Conservation (phyloP, 2,797 vertebrate species). For the Cirrhinus molitorella region DNA sequence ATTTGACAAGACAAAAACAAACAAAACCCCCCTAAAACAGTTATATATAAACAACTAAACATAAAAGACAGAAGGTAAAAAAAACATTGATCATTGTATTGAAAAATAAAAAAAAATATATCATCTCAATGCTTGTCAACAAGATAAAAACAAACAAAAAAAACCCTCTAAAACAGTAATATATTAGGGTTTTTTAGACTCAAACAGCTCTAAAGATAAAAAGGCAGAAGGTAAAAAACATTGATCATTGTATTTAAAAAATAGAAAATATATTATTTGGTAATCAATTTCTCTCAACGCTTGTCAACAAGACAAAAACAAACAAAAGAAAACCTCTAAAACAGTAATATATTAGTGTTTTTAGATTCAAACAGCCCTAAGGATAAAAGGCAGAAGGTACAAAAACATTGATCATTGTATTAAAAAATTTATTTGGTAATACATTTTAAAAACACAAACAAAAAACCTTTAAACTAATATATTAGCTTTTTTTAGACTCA, state of each 20-base stretch:
- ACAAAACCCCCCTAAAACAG: too few relatives aligned
- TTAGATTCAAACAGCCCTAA: slow-evolving; percentile 61
- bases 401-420: background rate
- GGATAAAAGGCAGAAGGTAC: background rate
- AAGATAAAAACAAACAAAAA: background rate
- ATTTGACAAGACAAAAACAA: too few relatives aligned
- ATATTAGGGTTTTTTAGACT: slow-evolving; percentile 65
- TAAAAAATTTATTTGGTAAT: too few relatives aligned
- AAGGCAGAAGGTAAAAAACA: background rate
- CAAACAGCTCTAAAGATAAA: slow-evolving; percentile 52
- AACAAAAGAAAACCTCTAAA: slow-evolving; percentile 1
- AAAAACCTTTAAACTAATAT: too few relatives aligned
- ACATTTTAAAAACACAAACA: too few relatives aligned
- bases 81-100: background rate
- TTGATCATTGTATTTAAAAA: background rate
- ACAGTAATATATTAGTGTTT: slow-evolving; percentile 64
- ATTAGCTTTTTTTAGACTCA: slow-evolving; percentile 45
- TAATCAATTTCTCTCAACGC: too few relatives aligned
- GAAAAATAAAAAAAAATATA: too few relatives aligned
- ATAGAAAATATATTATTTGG: too few relatives aligned
- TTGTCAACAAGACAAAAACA: too few relatives aligned
- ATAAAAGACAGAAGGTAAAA: background rate
- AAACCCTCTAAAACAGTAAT: slow-evolving; percentile 66
- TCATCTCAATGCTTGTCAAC: too few relatives aligned
- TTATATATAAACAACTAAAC: too few relatives aligned